Conservation (phyloP, 2,797 vertebrate genomes). For the Phrynocephalus guinanensis region DNA sequence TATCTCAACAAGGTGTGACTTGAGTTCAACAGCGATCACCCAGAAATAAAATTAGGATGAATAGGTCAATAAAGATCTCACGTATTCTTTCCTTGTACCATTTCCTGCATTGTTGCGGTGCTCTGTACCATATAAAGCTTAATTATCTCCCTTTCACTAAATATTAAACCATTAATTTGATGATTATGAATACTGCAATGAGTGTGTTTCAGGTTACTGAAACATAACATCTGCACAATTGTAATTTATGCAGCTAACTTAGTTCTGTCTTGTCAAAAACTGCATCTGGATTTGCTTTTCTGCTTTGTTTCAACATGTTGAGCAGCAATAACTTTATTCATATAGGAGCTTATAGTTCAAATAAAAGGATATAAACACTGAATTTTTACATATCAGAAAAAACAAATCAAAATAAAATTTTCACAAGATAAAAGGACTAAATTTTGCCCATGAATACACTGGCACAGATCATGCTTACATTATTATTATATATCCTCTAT, state of each 20-base stretch:
- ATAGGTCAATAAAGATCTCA: background rate
- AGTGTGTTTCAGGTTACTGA: background rate
- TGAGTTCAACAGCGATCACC: background rate
- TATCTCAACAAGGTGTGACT: background rate
- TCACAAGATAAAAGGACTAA: background rate
- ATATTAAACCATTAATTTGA: slow-evolving; percentile 4
- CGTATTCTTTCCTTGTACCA: background rate
- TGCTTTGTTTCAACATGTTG: background rate
- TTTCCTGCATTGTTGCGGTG: background rate
- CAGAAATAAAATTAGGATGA: background rate
- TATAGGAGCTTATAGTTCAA: background rate
- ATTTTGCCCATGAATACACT: background rate
- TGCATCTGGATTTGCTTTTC: background rate
- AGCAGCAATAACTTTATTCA: background rate
- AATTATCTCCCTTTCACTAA: background rate
- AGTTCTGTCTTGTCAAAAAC: background rate
- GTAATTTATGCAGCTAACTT: background rate
- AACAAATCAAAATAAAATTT: no score
- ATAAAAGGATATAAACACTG: background rate
- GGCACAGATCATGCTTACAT: background rate
- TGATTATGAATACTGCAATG: background rate
- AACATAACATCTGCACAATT: slow-evolving; percentile 19
- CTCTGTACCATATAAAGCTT: fast-evolving
- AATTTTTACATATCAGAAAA: background rate
- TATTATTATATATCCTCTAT: background rate